Conservation (phyloP, 1,140 invertebrate genomes). For the Halyomorpha halys region DNA sequence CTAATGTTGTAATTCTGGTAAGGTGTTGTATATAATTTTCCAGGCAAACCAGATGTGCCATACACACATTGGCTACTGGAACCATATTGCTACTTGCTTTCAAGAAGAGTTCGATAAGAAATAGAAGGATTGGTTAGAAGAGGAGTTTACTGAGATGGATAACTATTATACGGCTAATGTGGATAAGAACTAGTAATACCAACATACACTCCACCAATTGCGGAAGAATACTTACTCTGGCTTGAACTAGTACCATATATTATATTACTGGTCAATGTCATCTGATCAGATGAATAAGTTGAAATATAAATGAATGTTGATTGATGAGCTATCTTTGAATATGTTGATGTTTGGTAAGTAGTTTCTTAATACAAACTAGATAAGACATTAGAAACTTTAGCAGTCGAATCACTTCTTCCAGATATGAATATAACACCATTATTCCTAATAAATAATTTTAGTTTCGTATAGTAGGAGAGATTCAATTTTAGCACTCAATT, state of each 20-base stretch:
- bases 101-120: too few relatives aligned
- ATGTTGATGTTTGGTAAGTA: constrained; percentile 13
- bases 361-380: constrained; percentile 20
- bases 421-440: constrained; percentile 7
- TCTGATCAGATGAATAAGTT: constrained; percentile 10
- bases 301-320: constrained; percentile 13
- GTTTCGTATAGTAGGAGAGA: constrained; percentile 18
- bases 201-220: constrained; percentile 19
- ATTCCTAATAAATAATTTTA: constrained; percentile 7
- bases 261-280: constrained; percentile 18
- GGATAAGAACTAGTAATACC: constrained; percentile 18
- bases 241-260: constrained; percentile 22
- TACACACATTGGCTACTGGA: constrained; percentile 37
- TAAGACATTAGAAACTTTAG: constrained; percentile 19
- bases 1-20: constrained; percentile 15
- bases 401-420: neutral
- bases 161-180: constrained; percentile 22
- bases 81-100: too few relatives aligned
- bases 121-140: constrained; percentile 5
- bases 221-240: constrained; percentile 20
- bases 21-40: constrained; percentile 10
- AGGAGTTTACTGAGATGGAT: constrained; percentile 11
- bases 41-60: constrained; percentile 36
- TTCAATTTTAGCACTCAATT: constrained; percentile 14
- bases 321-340: constrained; percentile 15